Base-by-base conservation (phyloP, 2,113 vertebrate genomes). In the Chionodraco myersi region DNA sequence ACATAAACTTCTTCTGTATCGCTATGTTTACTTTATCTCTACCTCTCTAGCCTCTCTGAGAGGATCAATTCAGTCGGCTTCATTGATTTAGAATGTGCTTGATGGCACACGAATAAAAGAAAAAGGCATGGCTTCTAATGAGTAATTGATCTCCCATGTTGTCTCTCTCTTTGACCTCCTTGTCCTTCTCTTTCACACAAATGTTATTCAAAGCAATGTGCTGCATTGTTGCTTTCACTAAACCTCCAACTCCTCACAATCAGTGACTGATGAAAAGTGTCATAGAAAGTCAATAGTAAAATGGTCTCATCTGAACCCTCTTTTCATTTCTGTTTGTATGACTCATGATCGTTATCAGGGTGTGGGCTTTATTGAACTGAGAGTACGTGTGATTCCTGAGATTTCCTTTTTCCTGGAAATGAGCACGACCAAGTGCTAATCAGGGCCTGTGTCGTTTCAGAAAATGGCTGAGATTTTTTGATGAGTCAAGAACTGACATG, bases 351-450 rank as follows among this genome's bases (percentile, higher is more conserved):
- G 36, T 45, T 51, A 72, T 66, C 4, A 12, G 36, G 36, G 49
- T 41, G n/a, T 75, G 45, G 30, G 45, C 52, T 21, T 73, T 34
- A 68, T 14, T 66, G 47, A 16, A 41, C 30, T 10, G 49, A 58
- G 61, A 8, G 9, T 73, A 36, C 15, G 7, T 61, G 30, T 80
- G 65, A 65, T 10, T 73, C 74, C 26, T 61, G 65, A 70, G 5
- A 68, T 75, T 71, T 63, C 58, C 68, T 53, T 54, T 26, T 80
- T 84, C 48, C 23, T 60, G 56, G 64, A 69, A 88, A 85, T 72
- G 75, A 80, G 58, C 1, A 6, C 16, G 6, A 75, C 70, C 74
- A 77, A 86, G 82, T 52, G 71, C 75, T 86, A 82, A 88, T 84
- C 80, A 75, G 75, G 4, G 49, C 3, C 69, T 69, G 53, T 67